These are phyloP conservation scores for Felis catus DNA, from an alignment of 2,113 vertebrate genomes.

Conservation along the genomic window F.catus_Fca126_mat1.0 CM031418.1:37527001-37527500, in stretches of 20 bases:
- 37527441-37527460: not conserved
- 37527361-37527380: not conserved
- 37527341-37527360: not conserved
- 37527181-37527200: not conserved
- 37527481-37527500: conserved; percentile 76
- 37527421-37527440: not conserved
- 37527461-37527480: not conserved
- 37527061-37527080: not conserved
- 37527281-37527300: not conserved
- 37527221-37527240: not conserved
- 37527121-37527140: not conserved
- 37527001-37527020: not conserved
- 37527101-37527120: rapidly evolving
- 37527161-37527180: not conserved
- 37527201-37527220: not conserved
- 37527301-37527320: not conserved
- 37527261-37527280: not conserved
- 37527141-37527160: not conserved
- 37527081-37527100: not conserved
- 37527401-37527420: not conserved
- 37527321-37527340: not conserved
- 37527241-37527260: not conserved
- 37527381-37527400: not conserved
- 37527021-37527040: conserved; percentile 51
- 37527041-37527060: not conserved